Evolutionary conservation across 2,113 vertebrate genomes (phyloP), one percentile per base, ranked within the genome.

Genomic region (Nematolebias whitei): DNA sequence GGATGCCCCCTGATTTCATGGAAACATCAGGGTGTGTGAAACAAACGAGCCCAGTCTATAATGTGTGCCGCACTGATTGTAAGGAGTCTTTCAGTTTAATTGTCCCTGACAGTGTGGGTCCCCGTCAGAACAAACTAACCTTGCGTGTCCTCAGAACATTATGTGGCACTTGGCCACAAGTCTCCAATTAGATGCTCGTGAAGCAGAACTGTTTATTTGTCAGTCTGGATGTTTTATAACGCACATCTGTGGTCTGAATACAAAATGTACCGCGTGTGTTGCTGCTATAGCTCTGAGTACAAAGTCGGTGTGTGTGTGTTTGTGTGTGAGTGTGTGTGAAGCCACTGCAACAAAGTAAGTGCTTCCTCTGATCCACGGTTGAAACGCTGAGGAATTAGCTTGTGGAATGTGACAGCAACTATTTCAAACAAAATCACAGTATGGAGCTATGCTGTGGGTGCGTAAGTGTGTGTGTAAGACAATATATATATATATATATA

Each of bases 321-420:
- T 57, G 39, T 44, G 56, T 38, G 39, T 39, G 47, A 35, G n/a
- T n/a, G n/a, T n/a, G n/a, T n/a, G n/a, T n/a, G n/a, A n/a, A n/a
- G n/a, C n/a, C n/a, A 63, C 44, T 66, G 53, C 50, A 76, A 44
- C 56, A 71, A 44, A 84, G 73, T 82, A 78, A 59, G 71, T 63
- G 76, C 71, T 80, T 85, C 74, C 71, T 79, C 57, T 77, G 56
- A 39, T 68, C 59, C 64, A 50, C 48, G 59, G 55, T 63, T 63
- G 71, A 71, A 84, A 69, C 45, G 24, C 55, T 1, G 29, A 82
- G 41, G 51, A 84, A 57, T 81, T 81, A 68, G 63, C 12, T 68
- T 66, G 76, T 87, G 88, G 88, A 87, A 88, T 88, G 88, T 87
- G 88, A 85, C 85, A 83, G 78, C 61, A 74, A 74, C 68, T 79